A percentile compares a stretch with the other conserved stretches of the same genome.
Evolutionary conservation across 2,888 invertebrate genomes (phyloP).

Genomic region (Peribatodes rhomboidaria): DNA sequence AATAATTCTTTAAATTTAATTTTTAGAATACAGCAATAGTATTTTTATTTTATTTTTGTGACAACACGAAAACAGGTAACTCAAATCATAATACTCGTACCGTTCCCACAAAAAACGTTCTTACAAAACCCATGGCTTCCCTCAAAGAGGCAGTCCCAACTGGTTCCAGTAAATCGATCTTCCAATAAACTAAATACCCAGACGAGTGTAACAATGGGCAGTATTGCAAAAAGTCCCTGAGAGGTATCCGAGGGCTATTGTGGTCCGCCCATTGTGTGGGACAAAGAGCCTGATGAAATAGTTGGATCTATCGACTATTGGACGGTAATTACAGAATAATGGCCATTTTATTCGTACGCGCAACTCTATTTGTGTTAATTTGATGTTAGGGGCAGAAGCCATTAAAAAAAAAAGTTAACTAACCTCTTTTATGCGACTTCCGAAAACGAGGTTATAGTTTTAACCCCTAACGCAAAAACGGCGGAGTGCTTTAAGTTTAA

Average conservation of each 20-base stretch:
- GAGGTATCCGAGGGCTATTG: slow-evolving; percentile 27
- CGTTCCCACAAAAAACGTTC: too few species aligned
- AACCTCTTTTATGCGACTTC: too few species aligned
- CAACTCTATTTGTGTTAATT: slow-evolving; percentile 3
- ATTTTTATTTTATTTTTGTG: too few species aligned
- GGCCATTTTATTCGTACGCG: neutral
- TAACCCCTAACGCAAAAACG: too few species aligned
- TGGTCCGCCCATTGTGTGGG: slow-evolving; percentile 29
- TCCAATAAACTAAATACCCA: slow-evolving; percentile 38
- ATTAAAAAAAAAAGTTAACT: too few species aligned
- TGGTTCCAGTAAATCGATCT: slow-evolving; percentile 30
- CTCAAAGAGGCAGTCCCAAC: slow-evolving; percentile 13
- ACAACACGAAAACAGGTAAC: neutral
- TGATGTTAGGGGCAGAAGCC: too few species aligned
- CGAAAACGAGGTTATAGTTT: too few species aligned
- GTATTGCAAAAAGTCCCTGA: slow-evolving; percentile 29
- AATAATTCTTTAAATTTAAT: too few species aligned
- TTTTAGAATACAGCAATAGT: too few species aligned
- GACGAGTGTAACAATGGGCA: slow-evolving; percentile 30
- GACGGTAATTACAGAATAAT: slow-evolving; percentile 24
- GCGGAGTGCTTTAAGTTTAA: too few species aligned
- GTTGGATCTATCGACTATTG: slow-evolving; percentile 26
- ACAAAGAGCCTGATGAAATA: slow-evolving; percentile 33
- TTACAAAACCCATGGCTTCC: neutral
- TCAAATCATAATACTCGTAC: neutral